Conservation (phyloP, 1,140 invertebrate genomes). For the Proales similis region DNA sequence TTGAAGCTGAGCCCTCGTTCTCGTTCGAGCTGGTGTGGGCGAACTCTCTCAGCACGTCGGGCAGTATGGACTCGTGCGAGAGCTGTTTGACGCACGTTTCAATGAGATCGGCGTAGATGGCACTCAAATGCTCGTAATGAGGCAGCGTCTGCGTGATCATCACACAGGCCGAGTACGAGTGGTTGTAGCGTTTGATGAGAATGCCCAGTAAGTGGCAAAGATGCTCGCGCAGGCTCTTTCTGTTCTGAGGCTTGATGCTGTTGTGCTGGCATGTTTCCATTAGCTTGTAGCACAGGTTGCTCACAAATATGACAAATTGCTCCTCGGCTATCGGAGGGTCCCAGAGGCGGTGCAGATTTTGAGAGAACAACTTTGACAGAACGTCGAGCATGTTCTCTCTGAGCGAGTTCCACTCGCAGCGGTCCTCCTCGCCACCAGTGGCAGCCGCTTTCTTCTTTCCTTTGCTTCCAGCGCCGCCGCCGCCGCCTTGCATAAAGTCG, state of each 20-base stretch:
- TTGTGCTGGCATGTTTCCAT: slow-evolving; percentile 59
- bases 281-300: slow-evolving; percentile 66
- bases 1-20: slow-evolving; percentile 58
- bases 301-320: slow-evolving; percentile 68
- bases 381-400: slow-evolving; percentile 61
- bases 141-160: slow-evolving; percentile 63
- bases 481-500: no score
- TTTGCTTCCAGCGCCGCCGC: no score
- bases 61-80: slow-evolving; percentile 61
- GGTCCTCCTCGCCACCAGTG: no score
- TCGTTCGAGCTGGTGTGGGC: slow-evolving; percentile 57
- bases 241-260: slow-evolving; percentile 56
- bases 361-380: slow-evolving; percentile 61
- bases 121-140: slow-evolving; percentile 63
- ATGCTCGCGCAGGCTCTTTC: slow-evolving; percentile 61
- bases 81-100: slow-evolving; percentile 61
- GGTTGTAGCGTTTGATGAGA: slow-evolving; percentile 73
- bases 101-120: slow-evolving; percentile 62
- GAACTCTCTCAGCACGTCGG: slow-evolving; percentile 67
- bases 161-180: slow-evolving; percentile 49
- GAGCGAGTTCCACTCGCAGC: slow-evolving; percentile 58
- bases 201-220: slow-evolving; percentile 69
- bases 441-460: no score
- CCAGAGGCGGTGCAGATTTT: slow-evolving; percentile 68
- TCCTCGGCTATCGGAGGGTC: slow-evolving; percentile 71